A percentile compares a stretch with the other conserved stretches of the same genome.
phyloP scores from a whole-genome alignment of 1,140 invertebrate species.

The Doryteuthis pealeii region DNA sequence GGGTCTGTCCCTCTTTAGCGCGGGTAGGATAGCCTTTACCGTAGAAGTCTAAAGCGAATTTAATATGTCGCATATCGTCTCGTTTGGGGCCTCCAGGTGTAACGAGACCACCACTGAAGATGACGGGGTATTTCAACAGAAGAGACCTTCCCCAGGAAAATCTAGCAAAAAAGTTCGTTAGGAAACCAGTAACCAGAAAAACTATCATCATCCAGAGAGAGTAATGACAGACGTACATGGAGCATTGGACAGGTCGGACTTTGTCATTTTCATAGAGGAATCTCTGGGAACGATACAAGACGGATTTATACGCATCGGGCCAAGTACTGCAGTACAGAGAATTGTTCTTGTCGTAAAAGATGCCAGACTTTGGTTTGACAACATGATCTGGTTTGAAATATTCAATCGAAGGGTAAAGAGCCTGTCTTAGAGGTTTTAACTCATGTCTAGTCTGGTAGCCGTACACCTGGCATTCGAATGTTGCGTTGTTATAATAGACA shows the following conservation, averaged over 20 bases:
- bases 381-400: neutral
- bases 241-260: slow-evolving; percentile 66
- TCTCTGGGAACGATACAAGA: slow-evolving; percentile 76
- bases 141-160: slow-evolving; percentile 68
- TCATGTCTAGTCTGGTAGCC: neutral
- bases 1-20: slow-evolving; percentile 67
- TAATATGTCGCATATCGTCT: slow-evolving; percentile 65
- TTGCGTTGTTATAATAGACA: neutral
- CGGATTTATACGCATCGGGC: slow-evolving; percentile 76
- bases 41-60: slow-evolving; percentile 72
- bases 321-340: slow-evolving; percentile 77
- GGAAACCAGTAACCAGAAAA: slow-evolving; percentile 63
- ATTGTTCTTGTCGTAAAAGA: slow-evolving; percentile 49
- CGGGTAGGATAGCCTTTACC: slow-evolving; percentile 78
- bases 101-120: slow-evolving; percentile 74
- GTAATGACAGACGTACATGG: slow-evolving; percentile 55
- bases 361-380: neutral
- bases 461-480: neutral
- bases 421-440: neutral
- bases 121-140: slow-evolving; percentile 71
- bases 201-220: slow-evolving; percentile 58
- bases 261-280: slow-evolving; percentile 72
- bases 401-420: neutral
- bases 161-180: slow-evolving; percentile 71
- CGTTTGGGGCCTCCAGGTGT: slow-evolving; percentile 70